phyloP scores from a whole-genome alignment of 2,888 invertebrate genomes.

The Synanthedon andrenaeformis region DNA sequence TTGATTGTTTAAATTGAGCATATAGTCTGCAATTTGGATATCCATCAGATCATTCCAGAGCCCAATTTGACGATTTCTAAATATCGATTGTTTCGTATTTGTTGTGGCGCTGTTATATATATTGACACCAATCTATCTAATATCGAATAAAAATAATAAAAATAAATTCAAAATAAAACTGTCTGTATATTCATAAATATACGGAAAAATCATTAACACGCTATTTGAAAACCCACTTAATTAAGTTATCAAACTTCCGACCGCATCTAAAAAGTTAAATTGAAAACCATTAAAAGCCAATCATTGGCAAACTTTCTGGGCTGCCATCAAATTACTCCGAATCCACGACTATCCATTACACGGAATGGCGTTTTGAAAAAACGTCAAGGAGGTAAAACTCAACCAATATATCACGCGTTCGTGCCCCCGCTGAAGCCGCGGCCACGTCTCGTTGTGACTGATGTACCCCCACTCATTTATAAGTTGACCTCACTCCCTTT shows the following conservation, averaged over 20 bases:
- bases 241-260: slow-evolving; percentile 40
- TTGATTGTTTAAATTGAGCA: no score
- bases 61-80: no score
- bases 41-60: no score
- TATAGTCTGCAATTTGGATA: no score
- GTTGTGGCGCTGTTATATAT: no score
- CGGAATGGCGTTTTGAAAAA: slow-evolving; percentile 47
- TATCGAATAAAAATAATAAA: no score
- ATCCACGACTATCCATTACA: slow-evolving; percentile 43
- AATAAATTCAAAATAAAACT: no score
- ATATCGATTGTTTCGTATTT: no score
- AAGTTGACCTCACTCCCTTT: slow-evolving; percentile 51
- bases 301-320: slow-evolving; percentile 36
- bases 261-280: slow-evolving; percentile 48
- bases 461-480: slow-evolving; percentile 51
- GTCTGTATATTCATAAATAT: neutral
- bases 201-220: slow-evolving; percentile 7
- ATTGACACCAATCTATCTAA: no score
- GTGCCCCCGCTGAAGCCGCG: slow-evolving; percentile 21
- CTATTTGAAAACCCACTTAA: slow-evolving; percentile 16
- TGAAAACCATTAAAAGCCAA: slow-evolving; percentile 52
- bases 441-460: slow-evolving; percentile 38
- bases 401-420: slow-evolving; percentile 44
- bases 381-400: slow-evolving; percentile 48
- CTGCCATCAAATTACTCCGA: slow-evolving; percentile 35